phyloP scores from a whole-genome alignment of 1,140 invertebrate species.

The Hypsibius dujardini region DNA sequence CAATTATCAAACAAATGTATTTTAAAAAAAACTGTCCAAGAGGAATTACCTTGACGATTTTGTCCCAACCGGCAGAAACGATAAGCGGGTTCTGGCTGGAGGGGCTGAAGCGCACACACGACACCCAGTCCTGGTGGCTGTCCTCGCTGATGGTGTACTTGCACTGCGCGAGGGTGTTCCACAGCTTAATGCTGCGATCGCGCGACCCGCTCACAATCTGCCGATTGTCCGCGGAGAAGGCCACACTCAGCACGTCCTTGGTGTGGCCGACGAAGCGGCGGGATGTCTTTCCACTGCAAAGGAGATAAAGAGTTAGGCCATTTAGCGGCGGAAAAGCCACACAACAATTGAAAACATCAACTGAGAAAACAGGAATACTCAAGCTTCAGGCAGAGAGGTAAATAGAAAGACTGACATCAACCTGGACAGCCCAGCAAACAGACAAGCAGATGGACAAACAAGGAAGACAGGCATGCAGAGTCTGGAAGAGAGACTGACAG shows the following conservation, averaged over 20 bases:
- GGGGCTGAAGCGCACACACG: slow-evolving; percentile 94
- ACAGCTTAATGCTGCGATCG: slow-evolving; percentile 97
- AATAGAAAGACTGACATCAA: no score
- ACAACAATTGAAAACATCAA: no score
- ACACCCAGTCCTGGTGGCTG: slow-evolving; percentile 94
- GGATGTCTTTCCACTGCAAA: slow-evolving; percentile 38
- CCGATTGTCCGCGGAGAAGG: slow-evolving; percentile 96
- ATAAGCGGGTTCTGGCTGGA: slow-evolving; percentile 96
- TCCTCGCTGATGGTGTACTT: slow-evolving; percentile 97
- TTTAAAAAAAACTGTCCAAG: background rate
- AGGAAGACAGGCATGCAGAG: no score
- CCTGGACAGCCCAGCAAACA: no score
- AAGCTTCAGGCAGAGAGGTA: no score
- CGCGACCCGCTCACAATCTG: slow-evolving; percentile 98
- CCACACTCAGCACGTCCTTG: slow-evolving; percentile 97
- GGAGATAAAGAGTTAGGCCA: slow-evolving; percentile 23
- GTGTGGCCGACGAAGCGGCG: slow-evolving; percentile 92
- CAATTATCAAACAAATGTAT: background rate
- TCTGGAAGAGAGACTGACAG: no score
- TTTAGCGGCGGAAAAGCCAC: no score
- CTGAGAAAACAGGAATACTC: no score
- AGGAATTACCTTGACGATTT: slow-evolving; percentile 65
- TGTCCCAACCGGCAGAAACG: slow-evolving; percentile 97
- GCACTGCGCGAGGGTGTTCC: slow-evolving; percentile 98
- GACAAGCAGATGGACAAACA: no score